Base-by-base conservation (phyloP, 1,140 invertebrate genomes). In the Atopsyche davidsoni region DNA sequence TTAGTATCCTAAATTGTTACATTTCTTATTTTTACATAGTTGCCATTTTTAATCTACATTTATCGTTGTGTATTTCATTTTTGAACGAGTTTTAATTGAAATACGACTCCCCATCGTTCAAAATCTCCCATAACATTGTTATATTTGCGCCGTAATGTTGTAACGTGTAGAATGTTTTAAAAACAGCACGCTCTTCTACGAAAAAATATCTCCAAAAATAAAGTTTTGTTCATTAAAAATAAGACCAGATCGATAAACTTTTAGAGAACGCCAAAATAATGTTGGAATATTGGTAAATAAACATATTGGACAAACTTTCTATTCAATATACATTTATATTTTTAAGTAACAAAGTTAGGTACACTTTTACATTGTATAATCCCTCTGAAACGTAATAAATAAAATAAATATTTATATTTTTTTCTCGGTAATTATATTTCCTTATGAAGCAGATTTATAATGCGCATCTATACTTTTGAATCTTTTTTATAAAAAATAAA, bases 11-110 rank as follows among this genome's bases (percentile, higher is more conserved):
- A 28, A 28, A 28, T 28, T 28, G n/a, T 28, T 28, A n/a, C 24
- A 28, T 7, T 45, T 39, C 40, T 24, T 56, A 44, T 36, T 47
- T 52, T 50, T 38, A 42, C 46, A 45, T 53, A 57, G 55, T 57
- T 57, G 55, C 55, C 55, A 57, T 45, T 57, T 57, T 57, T 40
- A 56, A 51, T 57, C 35, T 47, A 57, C 54, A 57, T 57, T 55
- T 43, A 41, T 32, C n/a, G 22, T 23, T 21, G 21, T 56, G 49
- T 51, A 51, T 39, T 56, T 46, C 25, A 28, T 38, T 53, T 57
- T 57, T 57, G 54, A 57, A 57, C 54, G 45, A 42, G 41, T 36
- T 9, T 19, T 6, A 41, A 14, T 44, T 13, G 13, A 43, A 41
- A 21, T 43, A 35, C 35, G 14, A 32, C 25, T 51, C 35, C 38